A percentile compares a stretch with the other conserved stretches of the same genome.
phyloP scores from a whole-genome alignment of 1,140 invertebrate species.

The Zaprionus ghesquierei region DNA sequence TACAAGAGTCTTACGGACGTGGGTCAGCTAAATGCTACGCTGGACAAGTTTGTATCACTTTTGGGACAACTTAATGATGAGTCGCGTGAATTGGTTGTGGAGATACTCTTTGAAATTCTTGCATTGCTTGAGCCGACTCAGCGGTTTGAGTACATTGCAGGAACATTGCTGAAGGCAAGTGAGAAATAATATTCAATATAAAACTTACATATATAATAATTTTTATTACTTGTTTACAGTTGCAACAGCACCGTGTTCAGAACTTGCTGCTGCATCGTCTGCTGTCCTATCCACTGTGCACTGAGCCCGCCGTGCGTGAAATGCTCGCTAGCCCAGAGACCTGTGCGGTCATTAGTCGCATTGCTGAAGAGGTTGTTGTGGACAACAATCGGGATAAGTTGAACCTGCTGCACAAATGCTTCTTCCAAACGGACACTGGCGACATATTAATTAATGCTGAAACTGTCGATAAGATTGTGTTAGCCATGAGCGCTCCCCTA shows the following conservation, averaged over 20 bases:
- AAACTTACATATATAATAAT: background rate
- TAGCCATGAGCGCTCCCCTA: conserved; percentile 78
- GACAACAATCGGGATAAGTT: conserved; percentile 82
- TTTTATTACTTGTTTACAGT: conserved; percentile 27
- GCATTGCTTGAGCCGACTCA: conserved; percentile 83
- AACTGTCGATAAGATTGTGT: conserved; percentile 83
- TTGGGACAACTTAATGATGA: conserved; percentile 80
- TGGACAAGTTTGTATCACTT: conserved; percentile 83
- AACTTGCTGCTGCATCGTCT: conserved; percentile 83
- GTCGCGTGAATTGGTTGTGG: conserved; percentile 83
- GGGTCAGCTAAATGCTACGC: conserved; percentile 82
- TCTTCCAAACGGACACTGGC: conserved; percentile 77
- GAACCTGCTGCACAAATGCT: conserved; percentile 82
- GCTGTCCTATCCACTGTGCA: conserved; percentile 83
- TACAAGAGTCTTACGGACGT: conserved; percentile 54
- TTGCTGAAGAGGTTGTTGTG: conserved; percentile 79
- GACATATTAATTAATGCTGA: conserved; percentile 83
- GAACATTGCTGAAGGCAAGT: conserved; percentile 52
- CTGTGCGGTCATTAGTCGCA: conserved; percentile 79
- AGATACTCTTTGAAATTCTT: conserved; percentile 85
- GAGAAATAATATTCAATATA: background rate
- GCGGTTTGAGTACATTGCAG: conserved; percentile 84
- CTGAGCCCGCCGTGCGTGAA: conserved; percentile 83
- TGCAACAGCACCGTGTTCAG: conserved; percentile 52
- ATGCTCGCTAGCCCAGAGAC: conserved; percentile 83